Percentiles rank a stretch among this genome's conserved stretches.
These are phyloP conservation scores for Sialis lutaria DNA, from an alignment of 2,888 invertebrate genomes.

Conservation along the genomic window DNA sequence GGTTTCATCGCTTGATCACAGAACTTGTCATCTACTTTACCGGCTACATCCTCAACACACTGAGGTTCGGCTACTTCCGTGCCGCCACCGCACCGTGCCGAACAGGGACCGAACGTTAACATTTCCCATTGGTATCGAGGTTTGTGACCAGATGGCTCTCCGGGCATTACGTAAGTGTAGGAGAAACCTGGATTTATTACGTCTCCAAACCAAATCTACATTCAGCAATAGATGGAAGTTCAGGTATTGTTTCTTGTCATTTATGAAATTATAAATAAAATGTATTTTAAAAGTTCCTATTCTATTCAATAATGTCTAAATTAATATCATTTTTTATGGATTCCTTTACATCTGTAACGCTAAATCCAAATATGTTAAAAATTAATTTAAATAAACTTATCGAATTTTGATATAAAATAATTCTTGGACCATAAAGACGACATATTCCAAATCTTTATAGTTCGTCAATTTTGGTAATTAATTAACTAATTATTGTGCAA, in stretches of 20 bases:
- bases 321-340: no score
- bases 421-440: no score
- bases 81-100: slow-evolving; percentile 44
- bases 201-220: slow-evolving; percentile 22
- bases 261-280: no score
- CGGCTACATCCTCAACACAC: slow-evolving; percentile 43
- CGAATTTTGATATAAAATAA: no score
- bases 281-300: no score
- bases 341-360: no score
- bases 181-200: slow-evolving; percentile 36
- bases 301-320: no score
- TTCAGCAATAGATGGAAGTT: slow-evolving; percentile 2
- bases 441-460: no score
- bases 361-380: no score
- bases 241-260: neutral
- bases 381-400: no score
- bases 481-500: no score
- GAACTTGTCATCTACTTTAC: slow-evolving; percentile 36
- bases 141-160: slow-evolving; percentile 30
- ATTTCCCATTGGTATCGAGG: slow-evolving; percentile 44
- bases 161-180: slow-evolving; percentile 41
- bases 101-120: slow-evolving; percentile 42
- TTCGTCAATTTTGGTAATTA: no score
- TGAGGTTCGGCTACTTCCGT: slow-evolving; percentile 29
- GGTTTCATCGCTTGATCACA: slow-evolving; percentile 28